A percentile compares a stretch with the other conserved stretches of the same genome.
Conservation (phyloP, 1,140 invertebrate species). For the Monomorium pharaonis region DNA sequence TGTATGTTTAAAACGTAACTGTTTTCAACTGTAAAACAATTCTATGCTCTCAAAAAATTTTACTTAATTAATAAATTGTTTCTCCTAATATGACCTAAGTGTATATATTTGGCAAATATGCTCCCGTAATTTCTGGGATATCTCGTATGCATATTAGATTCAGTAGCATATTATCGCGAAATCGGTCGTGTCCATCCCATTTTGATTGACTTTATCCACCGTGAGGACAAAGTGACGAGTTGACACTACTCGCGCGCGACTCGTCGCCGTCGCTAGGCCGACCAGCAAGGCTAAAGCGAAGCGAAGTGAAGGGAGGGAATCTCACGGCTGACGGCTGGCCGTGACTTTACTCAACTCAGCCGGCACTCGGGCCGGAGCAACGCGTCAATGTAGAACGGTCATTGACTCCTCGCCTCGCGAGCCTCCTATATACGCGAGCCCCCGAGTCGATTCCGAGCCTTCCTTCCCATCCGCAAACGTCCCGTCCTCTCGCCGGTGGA, state of each 20-base stretch:
- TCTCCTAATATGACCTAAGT: background rate
- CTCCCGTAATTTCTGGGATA: background rate
- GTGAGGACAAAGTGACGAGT: conserved; percentile 21
- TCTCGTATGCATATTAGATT: background rate
- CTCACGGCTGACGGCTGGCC: conserved; percentile 85
- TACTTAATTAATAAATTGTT: too few relatives aligned
- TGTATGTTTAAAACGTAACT: too few relatives aligned
- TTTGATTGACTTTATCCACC: background rate
- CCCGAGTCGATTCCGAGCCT: conserved; percentile 58
- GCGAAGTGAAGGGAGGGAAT: conserved; percentile 80
- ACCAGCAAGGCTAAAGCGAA: conserved; percentile 76
- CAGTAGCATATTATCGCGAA: background rate
- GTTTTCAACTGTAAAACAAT: background rate
- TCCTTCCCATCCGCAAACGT: conserved; percentile 57
- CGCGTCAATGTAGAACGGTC: conserved; percentile 86
- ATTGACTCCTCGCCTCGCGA: conserved; percentile 80
- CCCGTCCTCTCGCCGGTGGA: conserved; percentile 57
- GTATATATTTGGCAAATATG: background rate
- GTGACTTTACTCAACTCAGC: conserved; percentile 84
- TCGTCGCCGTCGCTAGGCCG: conserved; percentile 73
- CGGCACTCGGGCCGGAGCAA: conserved; percentile 82
- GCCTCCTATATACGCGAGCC: conserved; percentile 72
- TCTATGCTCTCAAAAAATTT: background rate
- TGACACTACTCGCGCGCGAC: conserved; percentile 66
- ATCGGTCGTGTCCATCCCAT: background rate